Evolutionary conservation across 2,797 vertebrate genomes (phyloP).

Genomic region (Falco rusticolus): DNA sequence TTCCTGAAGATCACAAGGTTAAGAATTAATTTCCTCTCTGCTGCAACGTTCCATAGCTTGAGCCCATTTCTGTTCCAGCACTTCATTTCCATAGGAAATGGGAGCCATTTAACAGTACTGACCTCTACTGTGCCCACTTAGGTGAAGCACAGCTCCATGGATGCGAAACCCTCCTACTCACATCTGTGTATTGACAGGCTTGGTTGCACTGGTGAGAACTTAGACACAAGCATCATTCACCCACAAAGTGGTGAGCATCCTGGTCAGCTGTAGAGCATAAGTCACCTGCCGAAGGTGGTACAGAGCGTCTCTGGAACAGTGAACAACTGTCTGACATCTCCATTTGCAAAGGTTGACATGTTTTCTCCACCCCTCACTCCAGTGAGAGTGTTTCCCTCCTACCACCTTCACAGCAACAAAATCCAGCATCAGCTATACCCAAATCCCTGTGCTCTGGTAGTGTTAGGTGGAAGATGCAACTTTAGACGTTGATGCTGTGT

Average conservation of each 20-base stretch:
- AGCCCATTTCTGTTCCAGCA: neutral
- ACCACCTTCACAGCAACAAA: neutral
- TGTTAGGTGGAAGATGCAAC: too few species aligned
- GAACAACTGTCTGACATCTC: neutral
- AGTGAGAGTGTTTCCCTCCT: neutral
- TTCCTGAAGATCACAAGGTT: neutral
- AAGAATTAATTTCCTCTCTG: neutral
- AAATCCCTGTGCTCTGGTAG: rapidly evolving
- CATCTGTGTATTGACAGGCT: neutral
- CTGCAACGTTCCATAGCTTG: neutral
- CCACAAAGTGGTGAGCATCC: neutral
- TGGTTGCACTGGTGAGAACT: neutral
- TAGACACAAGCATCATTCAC: neutral
- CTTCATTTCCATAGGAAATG: neutral
- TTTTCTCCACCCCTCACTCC: neutral
- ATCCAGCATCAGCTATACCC: neutral
- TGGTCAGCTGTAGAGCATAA: rapidly evolving
- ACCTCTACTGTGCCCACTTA: neutral
- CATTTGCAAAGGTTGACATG: neutral
- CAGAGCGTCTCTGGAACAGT: neutral
- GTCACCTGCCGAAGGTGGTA: neutral
- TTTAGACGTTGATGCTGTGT: neutral
- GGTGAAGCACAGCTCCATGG: neutral
- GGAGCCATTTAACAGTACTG: neutral
- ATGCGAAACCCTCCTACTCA: neutral